These are phyloP conservation scores for Oplegnathus fasciatus DNA, from an alignment of 2,113 vertebrate genomes.

Conservation along the genomic window DNA sequence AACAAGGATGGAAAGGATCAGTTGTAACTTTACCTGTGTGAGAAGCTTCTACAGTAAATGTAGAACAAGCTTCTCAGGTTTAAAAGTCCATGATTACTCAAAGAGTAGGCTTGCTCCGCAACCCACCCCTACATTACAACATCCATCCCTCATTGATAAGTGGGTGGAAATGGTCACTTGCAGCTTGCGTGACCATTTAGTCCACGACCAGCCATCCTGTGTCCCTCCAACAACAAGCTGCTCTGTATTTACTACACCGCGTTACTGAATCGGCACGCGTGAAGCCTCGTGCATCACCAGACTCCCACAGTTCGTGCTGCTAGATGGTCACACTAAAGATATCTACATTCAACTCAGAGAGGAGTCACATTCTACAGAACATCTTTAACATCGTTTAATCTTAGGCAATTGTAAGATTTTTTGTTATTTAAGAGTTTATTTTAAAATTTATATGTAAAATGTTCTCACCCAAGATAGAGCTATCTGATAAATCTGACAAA, in stretches of 20 bases:
- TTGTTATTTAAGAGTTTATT: background rate
- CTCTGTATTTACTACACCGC: conserved; percentile 31
- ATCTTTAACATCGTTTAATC: background rate
- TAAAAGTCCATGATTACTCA: conserved; percentile 10
- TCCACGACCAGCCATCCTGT: conserved; percentile 57
- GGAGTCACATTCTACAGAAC: background rate
- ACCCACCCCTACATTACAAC: conserved; percentile 45
- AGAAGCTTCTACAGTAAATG: conserved; percentile 28
- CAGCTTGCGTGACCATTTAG: conserved; percentile 60
- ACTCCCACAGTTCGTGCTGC: conserved; percentile 9
- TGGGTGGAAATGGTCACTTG: conserved; percentile 57
- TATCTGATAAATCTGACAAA: background rate
- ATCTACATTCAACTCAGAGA: background rate
- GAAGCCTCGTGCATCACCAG: conserved; percentile 32
- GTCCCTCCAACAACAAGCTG: conserved; percentile 61
- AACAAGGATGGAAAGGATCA: background rate
- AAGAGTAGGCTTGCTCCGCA: conserved; percentile 13
- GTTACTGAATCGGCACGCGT: conserved; percentile 30
- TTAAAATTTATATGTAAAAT: background rate
- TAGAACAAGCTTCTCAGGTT: conserved; percentile 45
- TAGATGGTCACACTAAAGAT: background rate
- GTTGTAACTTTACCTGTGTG: conserved; percentile 13
- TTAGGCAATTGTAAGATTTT: background rate
- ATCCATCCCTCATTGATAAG: conserved; percentile 61
- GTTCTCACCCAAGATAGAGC: background rate